Evolutionary conservation across 2,888 invertebrate species (phyloP).

Genomic region (Morpho helenor): DNA sequence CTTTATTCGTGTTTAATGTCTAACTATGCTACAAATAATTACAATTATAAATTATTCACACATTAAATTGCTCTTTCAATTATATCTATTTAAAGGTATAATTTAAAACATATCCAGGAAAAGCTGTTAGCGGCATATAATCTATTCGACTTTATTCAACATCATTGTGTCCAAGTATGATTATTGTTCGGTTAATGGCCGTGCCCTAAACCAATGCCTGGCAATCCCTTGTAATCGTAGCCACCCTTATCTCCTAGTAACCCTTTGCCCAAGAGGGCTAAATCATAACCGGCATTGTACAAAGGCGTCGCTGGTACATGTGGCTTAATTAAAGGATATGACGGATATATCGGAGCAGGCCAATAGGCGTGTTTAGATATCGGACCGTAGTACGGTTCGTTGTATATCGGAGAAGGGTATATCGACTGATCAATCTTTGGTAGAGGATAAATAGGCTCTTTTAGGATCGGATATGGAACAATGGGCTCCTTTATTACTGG

Average conservation of each 20-base stretch:
- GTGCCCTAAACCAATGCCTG: neutral
- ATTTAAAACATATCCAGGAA: slow-evolving; percentile 1
- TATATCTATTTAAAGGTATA: neutral
- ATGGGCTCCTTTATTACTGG: slow-evolving; percentile 24
- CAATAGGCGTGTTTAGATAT: slow-evolving; percentile 17
- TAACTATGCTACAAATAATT: slow-evolving; percentile 28
- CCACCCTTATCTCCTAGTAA: slow-evolving; percentile 15
- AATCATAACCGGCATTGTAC: slow-evolving; percentile 15
- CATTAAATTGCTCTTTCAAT: neutral
- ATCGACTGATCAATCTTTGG: slow-evolving; percentile 23
- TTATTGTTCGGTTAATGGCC: slow-evolving; percentile 2
- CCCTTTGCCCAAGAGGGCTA: slow-evolving; percentile 26
- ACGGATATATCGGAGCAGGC: slow-evolving; percentile 21
- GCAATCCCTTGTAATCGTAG: slow-evolving; percentile 15
- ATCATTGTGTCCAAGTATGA: too few relatives aligned
- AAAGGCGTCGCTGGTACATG: slow-evolving; percentile 8
- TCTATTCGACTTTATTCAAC: slow-evolving; percentile 5
- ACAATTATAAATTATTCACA: slow-evolving; percentile 17
- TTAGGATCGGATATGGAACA: slow-evolving; percentile 14
- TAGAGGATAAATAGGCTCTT: slow-evolving; percentile 11
- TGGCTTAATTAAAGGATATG: slow-evolving; percentile 19
- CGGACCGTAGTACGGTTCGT: slow-evolving; percentile 16
- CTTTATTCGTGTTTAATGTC: slow-evolving; percentile 50
- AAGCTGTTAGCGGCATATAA: slow-evolving; percentile 26
- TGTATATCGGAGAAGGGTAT: slow-evolving; percentile 19